phyloP scores from a whole-genome alignment of 2,888 invertebrate genomes.

The Crocallis elinguaria region DNA sequence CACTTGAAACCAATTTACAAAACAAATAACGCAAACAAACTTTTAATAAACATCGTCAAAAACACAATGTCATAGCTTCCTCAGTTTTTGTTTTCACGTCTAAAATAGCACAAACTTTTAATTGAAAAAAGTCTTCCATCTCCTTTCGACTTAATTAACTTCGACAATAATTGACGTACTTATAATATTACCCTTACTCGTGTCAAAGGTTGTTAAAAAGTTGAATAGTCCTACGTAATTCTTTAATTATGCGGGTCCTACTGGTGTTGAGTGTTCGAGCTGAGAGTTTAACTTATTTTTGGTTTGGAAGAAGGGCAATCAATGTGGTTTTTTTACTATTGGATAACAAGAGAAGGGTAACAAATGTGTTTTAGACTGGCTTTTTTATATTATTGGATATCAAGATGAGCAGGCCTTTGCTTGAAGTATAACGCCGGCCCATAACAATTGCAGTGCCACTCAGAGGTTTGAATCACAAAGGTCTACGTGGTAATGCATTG shows the following conservation, averaged over 20 bases:
- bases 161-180: background rate
- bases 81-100: slow-evolving; percentile 3
- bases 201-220: slow-evolving; percentile 3
- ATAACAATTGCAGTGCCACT: too few relatives aligned
- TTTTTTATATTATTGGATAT: too few relatives aligned
- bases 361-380: too few relatives aligned
- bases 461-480: too few relatives aligned
- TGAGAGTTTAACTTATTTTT: background rate
- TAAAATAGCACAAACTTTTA: slow-evolving; percentile 15
- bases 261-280: background rate
- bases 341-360: too few relatives aligned
- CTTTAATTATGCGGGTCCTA: slow-evolving; percentile 17
- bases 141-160: background rate
- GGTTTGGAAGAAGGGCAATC: background rate
- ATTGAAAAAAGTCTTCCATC: slow-evolving; percentile 10
- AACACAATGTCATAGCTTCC: slow-evolving; percentile 5
- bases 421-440: too few relatives aligned
- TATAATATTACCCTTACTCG: background rate
- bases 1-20: background rate
- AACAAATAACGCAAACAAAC: slow-evolving; percentile 1
- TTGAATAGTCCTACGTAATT: slow-evolving; percentile 6
- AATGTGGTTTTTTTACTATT: too few relatives aligned
- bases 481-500: too few relatives aligned
- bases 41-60: slow-evolving; percentile 14
- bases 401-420: too few relatives aligned